Percentiles rank a stretch among this genome's conserved stretches.
Evolutionary conservation across 1,140 invertebrate genomes (phyloP).

Genomic region (Pseudomyrmex flavicornis): DNA sequence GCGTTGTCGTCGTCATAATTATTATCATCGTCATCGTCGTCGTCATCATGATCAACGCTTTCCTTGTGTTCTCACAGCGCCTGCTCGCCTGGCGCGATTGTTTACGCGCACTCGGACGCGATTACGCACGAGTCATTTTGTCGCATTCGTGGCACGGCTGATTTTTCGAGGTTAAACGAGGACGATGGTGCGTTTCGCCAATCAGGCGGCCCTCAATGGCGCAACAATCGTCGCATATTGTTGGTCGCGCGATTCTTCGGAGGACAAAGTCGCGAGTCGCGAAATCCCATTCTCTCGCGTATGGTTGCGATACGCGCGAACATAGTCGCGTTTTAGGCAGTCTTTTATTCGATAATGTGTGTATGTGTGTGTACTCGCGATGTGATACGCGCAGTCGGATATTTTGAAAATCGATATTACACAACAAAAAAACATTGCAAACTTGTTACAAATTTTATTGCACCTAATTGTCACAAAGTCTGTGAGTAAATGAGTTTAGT

Average conservation of each 20-base stretch:
- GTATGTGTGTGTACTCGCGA: too few species aligned
- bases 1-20: constrained; percentile 3
- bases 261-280: not conserved
- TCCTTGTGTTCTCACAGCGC: not conserved
- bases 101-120: constrained; percentile 23
- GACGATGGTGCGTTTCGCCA: constrained; percentile 16
- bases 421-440: not conserved
- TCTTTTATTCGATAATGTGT: not conserved
- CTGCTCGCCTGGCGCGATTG: constrained; percentile 3
- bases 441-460: constrained; percentile 19
- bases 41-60: not conserved
- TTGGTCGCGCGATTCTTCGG: not conserved
- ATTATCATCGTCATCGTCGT: not conserved
- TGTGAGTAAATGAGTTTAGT: constrained; percentile 6
- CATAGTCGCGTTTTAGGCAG: not conserved
- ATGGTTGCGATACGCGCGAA: not conserved
- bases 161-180: constrained; percentile 49
- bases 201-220: not conserved
- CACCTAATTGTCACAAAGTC: constrained; percentile 11
- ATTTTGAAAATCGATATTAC: constrained; percentile 42
- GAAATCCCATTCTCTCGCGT: not conserved
- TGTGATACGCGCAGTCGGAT: constrained; percentile 24
- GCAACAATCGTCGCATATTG: not conserved
- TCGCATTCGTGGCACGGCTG: constrained; percentile 41
- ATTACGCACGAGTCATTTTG: not conserved